Base-by-base conservation (phyloP, 2,888 invertebrate genomes). In the Cryptophagus acutangulus region DNA sequence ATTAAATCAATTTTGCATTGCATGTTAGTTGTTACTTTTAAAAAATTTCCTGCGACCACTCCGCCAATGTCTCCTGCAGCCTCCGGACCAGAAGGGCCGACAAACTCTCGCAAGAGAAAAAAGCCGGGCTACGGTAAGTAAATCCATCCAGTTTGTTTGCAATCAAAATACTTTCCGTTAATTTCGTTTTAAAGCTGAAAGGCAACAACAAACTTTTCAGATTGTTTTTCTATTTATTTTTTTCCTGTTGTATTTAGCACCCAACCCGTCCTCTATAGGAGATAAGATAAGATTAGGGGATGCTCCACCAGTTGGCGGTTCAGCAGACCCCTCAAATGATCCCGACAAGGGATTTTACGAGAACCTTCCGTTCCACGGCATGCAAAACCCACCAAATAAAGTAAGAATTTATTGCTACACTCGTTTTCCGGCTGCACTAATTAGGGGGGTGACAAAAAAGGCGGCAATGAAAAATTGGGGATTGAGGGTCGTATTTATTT, bases 331-430 rank as follows among this genome's bases (percentile, higher is more conserved):
- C 74, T 78, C 81, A 69, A 80, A 81, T 73, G 88, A 88, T 70
- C 83, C 84, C 45, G 79, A 80, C 60, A 86, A 87, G 58, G 88
- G 87, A 69, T 84, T 87, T 67, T 93, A 92, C 78, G 92, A 93
- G 75, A 93, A 93, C 74, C 81, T 92, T 64, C 92, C 92, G 66
- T 93, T 92, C 80, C 92, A 92, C 71, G 91, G 91, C 61, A 81
- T 92, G 65, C 91, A 91, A 74, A 87, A 88, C 72, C 88, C 91
- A 65, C 91, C 90, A 62, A 87, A 90, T 73, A 92, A 92, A 87
- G 92, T 92, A 81, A 72, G 59, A 36, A 38, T 31, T 42, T 36
- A 28, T 29, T 28, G 24, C 24, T 6, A 15, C 18, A 36, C 9
- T 1, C 26, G 36, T 33, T 40, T 26, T 10, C 15, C 3, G 3